phyloP scores from a whole-genome alignment of 2,113 vertebrate genomes.

The Butastur rufipennis region DNA sequence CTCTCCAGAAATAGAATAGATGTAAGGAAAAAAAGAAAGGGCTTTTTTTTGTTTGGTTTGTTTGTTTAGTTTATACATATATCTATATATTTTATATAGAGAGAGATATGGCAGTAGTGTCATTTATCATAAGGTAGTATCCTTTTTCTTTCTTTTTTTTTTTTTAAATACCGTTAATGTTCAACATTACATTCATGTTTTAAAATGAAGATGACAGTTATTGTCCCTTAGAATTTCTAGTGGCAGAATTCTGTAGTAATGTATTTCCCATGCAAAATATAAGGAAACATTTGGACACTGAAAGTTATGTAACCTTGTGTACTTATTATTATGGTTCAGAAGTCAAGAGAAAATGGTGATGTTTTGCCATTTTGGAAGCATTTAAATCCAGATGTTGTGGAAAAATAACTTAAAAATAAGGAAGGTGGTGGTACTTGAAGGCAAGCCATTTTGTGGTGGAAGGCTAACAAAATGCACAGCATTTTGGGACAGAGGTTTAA shows the following conservation, averaged over 20 bases:
- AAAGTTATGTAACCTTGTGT: not conserved
- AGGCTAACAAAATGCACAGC: not conserved
- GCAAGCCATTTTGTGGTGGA: not conserved
- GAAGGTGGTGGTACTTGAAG: not conserved
- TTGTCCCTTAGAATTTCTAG: not conserved
- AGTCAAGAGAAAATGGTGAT: not conserved
- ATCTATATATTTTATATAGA: not conserved
- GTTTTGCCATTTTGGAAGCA: not conserved
- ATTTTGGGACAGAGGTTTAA: not conserved
- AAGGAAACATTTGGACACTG: not conserved
- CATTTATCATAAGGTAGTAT: not conserved
- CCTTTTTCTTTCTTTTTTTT: not conserved
- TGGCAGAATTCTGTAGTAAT: not conserved
- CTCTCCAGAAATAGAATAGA: not conserved
- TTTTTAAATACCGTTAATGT: not conserved
- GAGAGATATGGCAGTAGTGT: too few relatives aligned
- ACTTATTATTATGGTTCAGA: not conserved
- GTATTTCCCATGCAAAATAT: not conserved
- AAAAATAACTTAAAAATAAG: not conserved
- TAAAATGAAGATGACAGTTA: not conserved
- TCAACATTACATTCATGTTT: not conserved
- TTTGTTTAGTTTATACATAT: not conserved
- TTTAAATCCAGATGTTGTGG: not conserved
- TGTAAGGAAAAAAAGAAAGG: not conserved
- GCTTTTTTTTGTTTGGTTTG: not conserved